These are phyloP conservation scores for Chymomyza amoena DNA, from an alignment of 2,888 invertebrate species.

Conservation along the genomic window DNA sequence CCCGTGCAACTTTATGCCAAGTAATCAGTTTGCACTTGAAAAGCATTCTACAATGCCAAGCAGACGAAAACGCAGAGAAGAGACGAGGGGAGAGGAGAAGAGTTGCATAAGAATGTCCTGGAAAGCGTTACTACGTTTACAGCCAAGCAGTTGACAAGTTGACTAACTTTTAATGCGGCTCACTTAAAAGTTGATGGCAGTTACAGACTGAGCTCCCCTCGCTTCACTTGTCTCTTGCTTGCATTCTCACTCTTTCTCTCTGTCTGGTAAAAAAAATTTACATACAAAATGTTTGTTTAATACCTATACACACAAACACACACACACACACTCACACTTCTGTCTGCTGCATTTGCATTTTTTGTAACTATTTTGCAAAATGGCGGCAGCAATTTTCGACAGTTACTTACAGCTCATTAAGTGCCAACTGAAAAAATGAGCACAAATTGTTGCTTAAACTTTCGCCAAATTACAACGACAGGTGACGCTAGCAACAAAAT, in stretches of 20 bases:
- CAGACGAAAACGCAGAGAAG: neutral
- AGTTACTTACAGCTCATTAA: slow-evolving; percentile 30
- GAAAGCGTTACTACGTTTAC: neutral
- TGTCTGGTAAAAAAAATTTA: slow-evolving; percentile 25
- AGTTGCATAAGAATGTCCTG: neutral
- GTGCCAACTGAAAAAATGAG: slow-evolving; percentile 8
- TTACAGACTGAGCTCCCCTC: slow-evolving; percentile 24
- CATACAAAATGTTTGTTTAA: slow-evolving; percentile 30
- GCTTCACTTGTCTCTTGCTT: neutral
- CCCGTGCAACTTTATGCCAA: slow-evolving; percentile 37
- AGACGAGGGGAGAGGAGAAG: too few species aligned
- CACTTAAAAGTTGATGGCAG: slow-evolving; percentile 56
- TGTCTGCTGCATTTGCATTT: neutral
- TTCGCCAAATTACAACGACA: neutral
- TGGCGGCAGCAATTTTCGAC: slow-evolving; percentile 14
- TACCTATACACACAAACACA: neutral
- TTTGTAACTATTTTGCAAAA: slow-evolving; percentile 15
- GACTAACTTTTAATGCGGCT: slow-evolving; percentile 64
- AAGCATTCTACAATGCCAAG: neutral
- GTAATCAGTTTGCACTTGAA: slow-evolving; percentile 44
- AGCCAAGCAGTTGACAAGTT: slow-evolving; percentile 56
- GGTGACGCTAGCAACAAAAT: neutral
- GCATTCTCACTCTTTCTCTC: slow-evolving; percentile 2
- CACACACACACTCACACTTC: neutral
- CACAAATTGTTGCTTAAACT: slow-evolving; percentile 9